phyloP scores from a whole-genome alignment of 23 tunicate genomes.

The Clavelina lepadiformis region DNA sequence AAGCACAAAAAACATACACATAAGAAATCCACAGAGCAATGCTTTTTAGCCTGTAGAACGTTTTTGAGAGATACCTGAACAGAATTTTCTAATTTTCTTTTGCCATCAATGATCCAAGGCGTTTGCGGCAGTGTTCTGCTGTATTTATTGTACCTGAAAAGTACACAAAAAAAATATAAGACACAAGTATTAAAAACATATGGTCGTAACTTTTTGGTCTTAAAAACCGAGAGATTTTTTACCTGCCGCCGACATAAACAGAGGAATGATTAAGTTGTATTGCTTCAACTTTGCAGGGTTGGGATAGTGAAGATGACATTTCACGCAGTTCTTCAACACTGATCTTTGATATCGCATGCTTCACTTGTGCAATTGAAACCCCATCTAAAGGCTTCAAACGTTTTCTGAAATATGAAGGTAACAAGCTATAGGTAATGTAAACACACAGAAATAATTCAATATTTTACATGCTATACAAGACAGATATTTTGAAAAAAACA shows the following conservation, averaged over 20 bases:
- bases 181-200: not conserved
- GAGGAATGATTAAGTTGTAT: not conserved
- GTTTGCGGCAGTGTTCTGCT: slow-evolving; percentile 87
- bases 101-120: slow-evolving; percentile 84
- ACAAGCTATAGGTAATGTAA: not conserved
- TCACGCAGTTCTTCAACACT: not conserved
- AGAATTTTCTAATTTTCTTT: slow-evolving; percentile 46
- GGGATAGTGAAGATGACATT: not conserved
- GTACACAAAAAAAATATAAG: not conserved
- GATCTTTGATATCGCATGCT: not conserved
- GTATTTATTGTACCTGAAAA: slow-evolving; percentile 70
- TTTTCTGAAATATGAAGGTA: slow-evolving; percentile 5
- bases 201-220: not conserved
- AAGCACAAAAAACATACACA: not conserved
- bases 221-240: not conserved
- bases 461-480: not conserved
- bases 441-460: not conserved
- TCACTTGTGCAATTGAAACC: not conserved
- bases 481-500: not conserved
- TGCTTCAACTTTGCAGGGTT: not conserved
- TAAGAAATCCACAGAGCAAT: not conserved
- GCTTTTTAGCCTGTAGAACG: not conserved
- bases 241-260: slow-evolving; percentile 21
- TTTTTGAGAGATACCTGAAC: slow-evolving; percentile 31
- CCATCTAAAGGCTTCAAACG: not conserved